phyloP scores from a whole-genome alignment of 1,140 invertebrate genomes.

The Euwallacea similis region DNA sequence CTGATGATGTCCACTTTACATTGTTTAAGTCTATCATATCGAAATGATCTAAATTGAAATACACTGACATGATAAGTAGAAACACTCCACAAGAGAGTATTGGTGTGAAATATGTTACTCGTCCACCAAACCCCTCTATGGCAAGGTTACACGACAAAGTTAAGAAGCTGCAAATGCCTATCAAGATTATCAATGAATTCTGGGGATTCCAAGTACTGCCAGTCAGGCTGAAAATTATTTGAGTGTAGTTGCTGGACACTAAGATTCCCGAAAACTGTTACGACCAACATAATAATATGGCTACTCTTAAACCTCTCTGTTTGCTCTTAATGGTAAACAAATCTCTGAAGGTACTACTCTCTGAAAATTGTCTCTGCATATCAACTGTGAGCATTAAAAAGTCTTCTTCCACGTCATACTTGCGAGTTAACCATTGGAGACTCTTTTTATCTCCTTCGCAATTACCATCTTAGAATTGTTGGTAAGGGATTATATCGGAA shows the following conservation, averaged over 20 bases:
- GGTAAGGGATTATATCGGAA: constrained; percentile 45
- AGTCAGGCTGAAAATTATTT: constrained; percentile 46
- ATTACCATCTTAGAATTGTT: constrained; percentile 39
- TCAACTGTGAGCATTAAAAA: constrained; percentile 41
- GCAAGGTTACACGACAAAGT: constrained; percentile 63
- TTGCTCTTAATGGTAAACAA: constrained; percentile 44
- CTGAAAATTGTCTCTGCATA: constrained; percentile 42
- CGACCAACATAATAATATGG: constrained; percentile 36
- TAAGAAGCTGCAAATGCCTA: constrained; percentile 63
- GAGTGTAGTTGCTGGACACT: constrained; percentile 40
- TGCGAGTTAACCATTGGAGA: constrained; percentile 39
- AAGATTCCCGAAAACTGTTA: constrained; percentile 37
- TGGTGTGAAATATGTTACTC: constrained; percentile 65
- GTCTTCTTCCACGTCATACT: constrained; percentile 44
- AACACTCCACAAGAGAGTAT: constrained; percentile 58
- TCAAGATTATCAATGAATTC: constrained; percentile 42
- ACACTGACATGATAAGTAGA: constrained; percentile 60
- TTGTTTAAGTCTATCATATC: constrained; percentile 43
- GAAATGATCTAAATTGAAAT: constrained; percentile 59
- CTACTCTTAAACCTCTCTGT: constrained; percentile 42
- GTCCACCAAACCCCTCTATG: constrained; percentile 71
- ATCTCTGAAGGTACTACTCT: constrained; percentile 37
- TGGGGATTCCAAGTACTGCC: constrained; percentile 37
- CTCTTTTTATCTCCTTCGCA: constrained; percentile 40
- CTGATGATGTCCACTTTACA: constrained; percentile 45